phyloP scores from a whole-genome alignment of 2,797 vertebrate species.

The Vipera ursinii region DNA sequence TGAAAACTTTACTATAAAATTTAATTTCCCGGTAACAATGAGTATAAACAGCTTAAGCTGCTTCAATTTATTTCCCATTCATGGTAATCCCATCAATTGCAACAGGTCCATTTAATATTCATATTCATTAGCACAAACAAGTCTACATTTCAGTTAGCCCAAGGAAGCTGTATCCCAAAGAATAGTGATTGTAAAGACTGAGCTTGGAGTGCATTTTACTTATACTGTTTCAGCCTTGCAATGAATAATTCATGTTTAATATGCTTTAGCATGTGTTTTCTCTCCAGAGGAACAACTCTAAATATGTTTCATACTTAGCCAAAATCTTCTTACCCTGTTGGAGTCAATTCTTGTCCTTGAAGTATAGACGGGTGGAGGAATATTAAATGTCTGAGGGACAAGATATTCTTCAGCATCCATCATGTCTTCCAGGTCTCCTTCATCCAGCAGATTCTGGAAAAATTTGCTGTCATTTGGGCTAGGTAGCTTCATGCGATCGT shows the following conservation, averaged over 20 bases:
- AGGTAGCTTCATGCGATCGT: conserved; percentile 95
- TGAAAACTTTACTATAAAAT: conserved; percentile 30
- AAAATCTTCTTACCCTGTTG: conserved; percentile 82
- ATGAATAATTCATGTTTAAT: neutral
- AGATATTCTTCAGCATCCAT: conserved; percentile 98
- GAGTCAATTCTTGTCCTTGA: conserved; percentile 85
- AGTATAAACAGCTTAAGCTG: conserved; percentile 30
- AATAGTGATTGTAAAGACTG: neutral
- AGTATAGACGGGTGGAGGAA: conserved; percentile 80
- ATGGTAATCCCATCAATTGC: conserved; percentile 21
- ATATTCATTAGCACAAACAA: conserved; percentile 48
- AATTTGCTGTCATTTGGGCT: conserved; percentile 97
- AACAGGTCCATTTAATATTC: conserved; percentile 34
- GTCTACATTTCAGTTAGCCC: conserved; percentile 30
- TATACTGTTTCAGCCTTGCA: neutral
- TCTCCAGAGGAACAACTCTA: neutral
- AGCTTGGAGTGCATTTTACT: conserved; percentile 19
- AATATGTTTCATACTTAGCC: neutral
- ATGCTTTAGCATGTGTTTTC: neutral
- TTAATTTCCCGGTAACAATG: conserved; percentile 40
- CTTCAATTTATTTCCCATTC: conserved; percentile 30
- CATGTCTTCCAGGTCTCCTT: conserved; percentile 92
- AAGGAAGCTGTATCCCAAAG: conserved; percentile 37
- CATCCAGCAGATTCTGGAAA: conserved; percentile 95
- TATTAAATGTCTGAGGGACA: conserved; percentile 88